phyloP scores from a whole-genome alignment of 2,113 vertebrate species.

The Cavia porcellus region DNA sequence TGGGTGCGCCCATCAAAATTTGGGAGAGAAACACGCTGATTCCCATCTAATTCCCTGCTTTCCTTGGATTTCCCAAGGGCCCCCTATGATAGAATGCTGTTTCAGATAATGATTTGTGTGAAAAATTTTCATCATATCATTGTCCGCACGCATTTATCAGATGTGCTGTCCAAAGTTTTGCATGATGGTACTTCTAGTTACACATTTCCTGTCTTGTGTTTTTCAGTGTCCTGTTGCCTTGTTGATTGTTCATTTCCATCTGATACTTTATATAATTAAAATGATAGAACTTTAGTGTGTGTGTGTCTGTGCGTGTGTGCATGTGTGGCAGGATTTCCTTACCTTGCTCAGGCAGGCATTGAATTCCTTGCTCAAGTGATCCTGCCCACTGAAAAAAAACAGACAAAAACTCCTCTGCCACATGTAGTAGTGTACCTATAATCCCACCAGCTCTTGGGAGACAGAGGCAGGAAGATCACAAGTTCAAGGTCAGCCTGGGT shows the following conservation, averaged over 20 bases:
- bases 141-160: not conserved
- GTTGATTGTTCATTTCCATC: not conserved
- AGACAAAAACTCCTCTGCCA: not conserved
- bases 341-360: not conserved
- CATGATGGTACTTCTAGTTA: accelerated
- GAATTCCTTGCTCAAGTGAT: not conserved
- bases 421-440: not conserved
- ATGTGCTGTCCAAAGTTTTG: no score
- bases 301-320: not conserved
- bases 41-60: not conserved
- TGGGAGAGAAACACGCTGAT: not conserved
- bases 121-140: not conserved
- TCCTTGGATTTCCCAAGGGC: not conserved
- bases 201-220: not conserved
- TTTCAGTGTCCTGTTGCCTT: not conserved
- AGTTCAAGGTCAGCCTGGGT: not conserved
- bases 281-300: not conserved
- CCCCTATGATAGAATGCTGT: not conserved
- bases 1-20: not conserved
- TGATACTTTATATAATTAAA: not conserved
- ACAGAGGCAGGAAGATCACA: not conserved
- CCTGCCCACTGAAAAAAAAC: not conserved
- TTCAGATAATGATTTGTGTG: not conserved
- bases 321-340: no score
- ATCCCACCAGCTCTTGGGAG: not conserved